Evolutionary conservation across 2,797 vertebrate genomes (phyloP).

Genomic region (Scyliorhinus canicula): DNA sequence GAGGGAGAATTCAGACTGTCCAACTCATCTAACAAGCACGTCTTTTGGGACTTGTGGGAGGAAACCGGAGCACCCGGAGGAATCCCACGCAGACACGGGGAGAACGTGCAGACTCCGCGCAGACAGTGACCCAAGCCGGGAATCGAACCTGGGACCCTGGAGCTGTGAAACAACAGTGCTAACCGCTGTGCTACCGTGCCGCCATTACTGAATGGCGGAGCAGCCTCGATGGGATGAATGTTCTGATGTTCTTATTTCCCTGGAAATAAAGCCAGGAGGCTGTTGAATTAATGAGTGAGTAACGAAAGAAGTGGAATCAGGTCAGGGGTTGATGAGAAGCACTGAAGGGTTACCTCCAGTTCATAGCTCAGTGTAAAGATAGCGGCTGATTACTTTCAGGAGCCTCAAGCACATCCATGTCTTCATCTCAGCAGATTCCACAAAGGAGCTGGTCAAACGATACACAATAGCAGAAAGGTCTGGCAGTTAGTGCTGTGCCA

Average conservation of each 20-base stretch:
- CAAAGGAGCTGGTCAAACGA: neutral
- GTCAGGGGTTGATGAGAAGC: neutral
- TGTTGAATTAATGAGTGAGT: neutral
- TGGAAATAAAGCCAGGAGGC: neutral
- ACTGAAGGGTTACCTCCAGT: neutral
- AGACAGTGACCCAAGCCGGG: no score
- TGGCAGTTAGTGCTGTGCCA: neutral
- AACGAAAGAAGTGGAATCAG: neutral
- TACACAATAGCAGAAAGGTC: neutral
- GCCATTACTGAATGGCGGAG: neutral
- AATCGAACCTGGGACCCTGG: no score
- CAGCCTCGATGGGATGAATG: neutral
- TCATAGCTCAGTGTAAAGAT: neutral
- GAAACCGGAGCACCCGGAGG: no score
- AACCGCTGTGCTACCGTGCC: no score
- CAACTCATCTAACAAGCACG: no score
- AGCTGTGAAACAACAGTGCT: no score
- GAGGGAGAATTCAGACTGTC: no score
- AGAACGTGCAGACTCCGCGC: no score
- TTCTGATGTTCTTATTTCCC: neutral
- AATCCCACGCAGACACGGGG: no score
- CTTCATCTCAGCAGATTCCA: neutral
- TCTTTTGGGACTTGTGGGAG: no score
- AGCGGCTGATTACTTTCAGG: neutral
- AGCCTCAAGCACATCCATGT: neutral